Evolutionary conservation across 2,797 vertebrate genomes (phyloP).

Genomic region (Cynodonichthys magdalenae): DNA sequence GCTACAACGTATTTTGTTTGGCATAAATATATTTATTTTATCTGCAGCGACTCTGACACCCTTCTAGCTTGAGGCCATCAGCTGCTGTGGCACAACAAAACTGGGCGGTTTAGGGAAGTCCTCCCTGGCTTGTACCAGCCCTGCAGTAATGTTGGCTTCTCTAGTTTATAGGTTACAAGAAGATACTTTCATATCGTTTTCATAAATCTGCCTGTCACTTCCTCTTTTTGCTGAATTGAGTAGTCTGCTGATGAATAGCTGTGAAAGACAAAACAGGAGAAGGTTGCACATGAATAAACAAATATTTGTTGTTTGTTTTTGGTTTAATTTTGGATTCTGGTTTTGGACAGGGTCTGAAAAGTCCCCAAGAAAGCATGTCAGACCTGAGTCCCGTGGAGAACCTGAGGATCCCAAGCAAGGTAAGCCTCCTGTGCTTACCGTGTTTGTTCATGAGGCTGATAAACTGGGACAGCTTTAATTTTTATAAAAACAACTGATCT

Average conservation of each 20-base stretch:
- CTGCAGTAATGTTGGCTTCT: conserved; percentile 23
- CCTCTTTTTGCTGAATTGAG: conserved; percentile 18
- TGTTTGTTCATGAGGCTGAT: background rate
- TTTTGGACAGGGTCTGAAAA: conserved; percentile 89
- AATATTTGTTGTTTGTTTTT: background rate
- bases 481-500: too few relatives aligned
- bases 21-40: background rate
- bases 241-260: conserved; percentile 4
- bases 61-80: background rate
- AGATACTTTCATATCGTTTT: conserved; percentile 18
- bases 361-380: conserved; percentile 91
- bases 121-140: conserved; percentile 40
- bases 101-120: conserved; percentile 59
- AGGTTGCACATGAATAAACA: background rate
- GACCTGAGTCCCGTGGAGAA: conserved; percentile 94
- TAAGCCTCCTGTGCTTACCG: conserved; percentile 56
- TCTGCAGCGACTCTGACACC: background rate
- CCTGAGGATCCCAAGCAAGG: conserved; percentile 93
- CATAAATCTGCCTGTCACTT: conserved; percentile 29
- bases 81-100: background rate
- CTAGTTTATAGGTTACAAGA: conserved; percentile 19
- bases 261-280: background rate
- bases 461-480: background rate
- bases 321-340: conserved; percentile 23
- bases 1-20: background rate